phyloP scores from a whole-genome alignment of 2,113 vertebrate genomes.

The Solea solea region DNA sequence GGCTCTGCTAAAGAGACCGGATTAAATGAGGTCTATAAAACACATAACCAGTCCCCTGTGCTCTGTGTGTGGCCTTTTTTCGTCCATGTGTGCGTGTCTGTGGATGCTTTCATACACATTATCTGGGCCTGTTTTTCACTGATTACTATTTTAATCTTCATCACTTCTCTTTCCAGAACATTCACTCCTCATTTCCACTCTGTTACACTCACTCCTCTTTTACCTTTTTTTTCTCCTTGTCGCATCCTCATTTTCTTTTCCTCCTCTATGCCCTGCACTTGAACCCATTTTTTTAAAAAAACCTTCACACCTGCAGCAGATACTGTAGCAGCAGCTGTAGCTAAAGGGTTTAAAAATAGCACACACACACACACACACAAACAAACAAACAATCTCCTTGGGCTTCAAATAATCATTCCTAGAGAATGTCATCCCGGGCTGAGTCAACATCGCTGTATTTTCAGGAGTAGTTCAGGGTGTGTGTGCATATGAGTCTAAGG shows the following conservation, averaged over 20 bases:
- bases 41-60: conserved; percentile 42
- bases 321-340: conserved; percentile 19
- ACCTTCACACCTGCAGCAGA: conserved; percentile 57
- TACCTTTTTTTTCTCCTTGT: not conserved
- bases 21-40: conserved; percentile 82
- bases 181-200: conserved; percentile 47
- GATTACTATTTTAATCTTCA: conserved; percentile 65
- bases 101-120: conserved; percentile 19
- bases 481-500: conserved; percentile 2
- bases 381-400: conserved; percentile 8
- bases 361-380: conserved; percentile 8
- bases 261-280: conserved; percentile 53
- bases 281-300: conserved; percentile 59
- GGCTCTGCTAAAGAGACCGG: conserved; percentile 75
- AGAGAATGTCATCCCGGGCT: conserved; percentile 36
- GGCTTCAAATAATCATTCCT: conserved; percentile 41
- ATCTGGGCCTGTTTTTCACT: conserved; percentile 41
- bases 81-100: conserved; percentile 43
- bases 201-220: conserved; percentile 36
- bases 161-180: conserved; percentile 52
- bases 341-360: conserved; percentile 50
- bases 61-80: conserved; percentile 45
- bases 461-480: not conserved
- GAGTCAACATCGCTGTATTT: conserved; percentile 22
- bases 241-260: conserved; percentile 8